A percentile compares a stretch with the other conserved stretches of the same genome.
phyloP scores from a whole-genome alignment of 1,140 invertebrate species.

The Trialeurodes vaporariorum region DNA sequence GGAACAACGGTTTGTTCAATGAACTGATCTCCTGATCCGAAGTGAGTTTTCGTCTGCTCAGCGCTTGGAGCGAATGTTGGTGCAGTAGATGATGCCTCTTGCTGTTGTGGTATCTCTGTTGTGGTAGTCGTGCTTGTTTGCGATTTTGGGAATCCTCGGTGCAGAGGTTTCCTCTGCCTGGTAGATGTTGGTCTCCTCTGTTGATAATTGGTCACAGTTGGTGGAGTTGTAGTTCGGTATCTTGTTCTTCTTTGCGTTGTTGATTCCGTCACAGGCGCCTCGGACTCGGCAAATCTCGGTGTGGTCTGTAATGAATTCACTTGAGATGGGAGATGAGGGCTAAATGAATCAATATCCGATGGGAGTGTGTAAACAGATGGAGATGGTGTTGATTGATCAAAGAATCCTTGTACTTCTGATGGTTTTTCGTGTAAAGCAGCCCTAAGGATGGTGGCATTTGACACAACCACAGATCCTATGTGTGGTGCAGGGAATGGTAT shows the following conservation, averaged over 20 bases:
- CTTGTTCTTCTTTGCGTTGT: slow-evolving; percentile 8
- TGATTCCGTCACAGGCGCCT: slow-evolving; percentile 9
- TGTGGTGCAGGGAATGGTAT: slow-evolving; percentile 72
- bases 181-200: slow-evolving; percentile 6
- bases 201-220: neutral
- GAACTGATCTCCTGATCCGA: neutral
- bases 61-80: neutral
- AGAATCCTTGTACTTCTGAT: slow-evolving; percentile 8
- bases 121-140: slow-evolving; percentile 11
- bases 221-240: slow-evolving; percentile 8
- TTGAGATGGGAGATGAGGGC: slow-evolving; percentile 16
- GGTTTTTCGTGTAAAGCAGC: slow-evolving; percentile 16
- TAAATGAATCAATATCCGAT: slow-evolving; percentile 11
- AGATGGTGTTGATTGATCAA: slow-evolving; percentile 4
- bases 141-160: slow-evolving; percentile 17
- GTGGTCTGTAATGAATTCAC: slow-evolving; percentile 9
- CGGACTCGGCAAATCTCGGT: neutral
- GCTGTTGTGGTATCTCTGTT: neutral
- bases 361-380: neutral
- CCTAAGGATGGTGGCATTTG: slow-evolving; percentile 21
- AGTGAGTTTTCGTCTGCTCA: neutral
- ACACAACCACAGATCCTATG: slow-evolving; percentile 66
- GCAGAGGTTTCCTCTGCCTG: slow-evolving; percentile 18
- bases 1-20: neutral
- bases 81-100: neutral